Evolutionary conservation across 2,113 vertebrate species (phyloP).

Genomic region (Aegithalos caudatus): DNA sequence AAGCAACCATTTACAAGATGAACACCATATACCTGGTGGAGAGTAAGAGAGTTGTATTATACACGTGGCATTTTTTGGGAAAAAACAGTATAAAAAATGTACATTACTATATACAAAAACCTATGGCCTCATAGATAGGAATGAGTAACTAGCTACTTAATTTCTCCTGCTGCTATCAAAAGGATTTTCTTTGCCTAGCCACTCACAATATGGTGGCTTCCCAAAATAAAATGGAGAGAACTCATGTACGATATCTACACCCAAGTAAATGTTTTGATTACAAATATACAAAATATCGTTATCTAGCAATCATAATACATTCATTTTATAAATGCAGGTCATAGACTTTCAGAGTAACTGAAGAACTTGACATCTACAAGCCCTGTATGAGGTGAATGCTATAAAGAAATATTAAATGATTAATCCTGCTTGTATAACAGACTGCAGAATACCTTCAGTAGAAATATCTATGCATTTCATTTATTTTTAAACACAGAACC

Average conservation of each 20-base stretch:
- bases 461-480: not conserved
- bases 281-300: not conserved
- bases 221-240: not conserved
- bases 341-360: not conserved
- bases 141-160: not conserved
- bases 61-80: accelerated
- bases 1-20: not conserved
- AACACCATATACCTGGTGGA: not conserved
- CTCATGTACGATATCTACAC: not conserved
- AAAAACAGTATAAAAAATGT: not conserved
- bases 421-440: not conserved
- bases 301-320: not conserved
- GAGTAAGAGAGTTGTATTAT: not conserved
- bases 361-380: not conserved
- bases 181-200: not conserved
- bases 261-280: not conserved
- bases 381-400: not conserved
- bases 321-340: not conserved
- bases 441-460: not conserved
- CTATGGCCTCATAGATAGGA: not conserved
- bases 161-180: not conserved
- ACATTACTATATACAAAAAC: not conserved
- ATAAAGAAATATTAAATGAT: not conserved
- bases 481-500: not conserved
- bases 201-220: not conserved